Base-by-base conservation (phyloP, 2,888 invertebrate species). In the Cybosia mesomella region DNA sequence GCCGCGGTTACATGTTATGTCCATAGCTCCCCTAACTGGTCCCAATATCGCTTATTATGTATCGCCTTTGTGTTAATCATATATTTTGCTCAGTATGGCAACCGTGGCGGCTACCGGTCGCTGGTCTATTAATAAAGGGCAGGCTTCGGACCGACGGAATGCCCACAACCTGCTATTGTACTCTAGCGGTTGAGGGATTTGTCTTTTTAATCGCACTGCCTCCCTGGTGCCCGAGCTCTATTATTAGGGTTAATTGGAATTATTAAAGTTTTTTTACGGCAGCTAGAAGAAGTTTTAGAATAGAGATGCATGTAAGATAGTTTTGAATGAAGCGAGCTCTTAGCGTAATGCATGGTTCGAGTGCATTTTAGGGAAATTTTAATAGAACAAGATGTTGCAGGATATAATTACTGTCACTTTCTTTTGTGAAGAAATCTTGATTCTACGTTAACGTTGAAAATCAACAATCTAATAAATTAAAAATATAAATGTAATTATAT, bases 241-340 rank as follows among this genome's bases (percentile, higher is more conserved):
- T 94, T 94, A 95, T 95, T 94, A 94, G 90, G 93, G 91, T 92
- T 94, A 94, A 94, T 95, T 94, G 94, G 92, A 93, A 95, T 94
- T 91, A 94, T 94, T 93, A 92, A 89, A 89, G 89, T 87, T 90
- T 92, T 92, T 94, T 91, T 86, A 88, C 83, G 76, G 88, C 88
- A 88, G 84, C 90, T 89, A 90, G 87, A 87, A 90, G 87, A 87
- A 90, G 87, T 92, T 91, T 91, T 91, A 91, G 91, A 91, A 87
- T 91, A 91, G 89, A 83, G 87, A 89, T 90, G 90, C 89, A 81
- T 85, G 83, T 85, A 81, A 88, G 89, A 91, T 91, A 89, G 87
- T 83, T 88, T 83, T 81, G 82, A 89, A 88, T 87, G 88, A 88
- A 79, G 86, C 85, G 84, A 85, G 90, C 90, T 92, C 88, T 91